A percentile compares a stretch with the other conserved stretches of the same genome.
phyloP scores from a whole-genome alignment of 2,797 vertebrate genomes.

The Pyrocephalus nanus region DNA sequence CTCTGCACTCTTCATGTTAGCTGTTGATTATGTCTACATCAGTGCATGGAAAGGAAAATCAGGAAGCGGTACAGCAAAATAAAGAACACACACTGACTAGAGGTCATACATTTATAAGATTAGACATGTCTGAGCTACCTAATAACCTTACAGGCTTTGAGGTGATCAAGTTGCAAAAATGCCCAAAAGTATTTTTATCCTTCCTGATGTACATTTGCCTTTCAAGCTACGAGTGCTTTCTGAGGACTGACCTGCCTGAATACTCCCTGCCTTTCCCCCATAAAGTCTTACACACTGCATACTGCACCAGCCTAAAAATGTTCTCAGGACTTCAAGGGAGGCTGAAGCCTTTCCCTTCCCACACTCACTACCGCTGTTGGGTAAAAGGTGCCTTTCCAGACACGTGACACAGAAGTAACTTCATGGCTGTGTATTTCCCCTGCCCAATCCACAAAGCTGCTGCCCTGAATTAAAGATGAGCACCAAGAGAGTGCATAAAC shows the following conservation, averaged over 20 bases:
- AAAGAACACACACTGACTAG: background rate
- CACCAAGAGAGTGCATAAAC: background rate
- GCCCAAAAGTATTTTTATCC: constrained; percentile 56
- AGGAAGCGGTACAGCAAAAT: background rate
- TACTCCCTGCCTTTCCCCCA: background rate
- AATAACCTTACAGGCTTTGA: constrained; percentile 43
- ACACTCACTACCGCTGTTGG: background rate
- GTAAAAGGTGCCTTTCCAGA: background rate
- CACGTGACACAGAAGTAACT: background rate
- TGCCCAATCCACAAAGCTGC: background rate
- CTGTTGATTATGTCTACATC: background rate
- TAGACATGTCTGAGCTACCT: constrained; percentile 55
- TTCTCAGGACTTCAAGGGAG: background rate
- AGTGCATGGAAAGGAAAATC: background rate
- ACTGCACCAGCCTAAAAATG: background rate
- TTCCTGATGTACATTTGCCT: background rate
- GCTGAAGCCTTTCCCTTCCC: background rate
- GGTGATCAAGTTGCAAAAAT: constrained; percentile 48
- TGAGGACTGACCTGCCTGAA: background rate
- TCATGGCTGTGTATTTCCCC: background rate
- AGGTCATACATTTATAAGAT: constrained; percentile 33
- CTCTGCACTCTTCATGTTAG: background rate
- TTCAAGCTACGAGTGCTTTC: background rate
- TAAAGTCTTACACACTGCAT: fast-evolving
- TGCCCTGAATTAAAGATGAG: constrained; percentile 21